Evolutionary conservation across 2,888 invertebrate species (phyloP).

Genomic region (Crocallis elinguaria): DNA sequence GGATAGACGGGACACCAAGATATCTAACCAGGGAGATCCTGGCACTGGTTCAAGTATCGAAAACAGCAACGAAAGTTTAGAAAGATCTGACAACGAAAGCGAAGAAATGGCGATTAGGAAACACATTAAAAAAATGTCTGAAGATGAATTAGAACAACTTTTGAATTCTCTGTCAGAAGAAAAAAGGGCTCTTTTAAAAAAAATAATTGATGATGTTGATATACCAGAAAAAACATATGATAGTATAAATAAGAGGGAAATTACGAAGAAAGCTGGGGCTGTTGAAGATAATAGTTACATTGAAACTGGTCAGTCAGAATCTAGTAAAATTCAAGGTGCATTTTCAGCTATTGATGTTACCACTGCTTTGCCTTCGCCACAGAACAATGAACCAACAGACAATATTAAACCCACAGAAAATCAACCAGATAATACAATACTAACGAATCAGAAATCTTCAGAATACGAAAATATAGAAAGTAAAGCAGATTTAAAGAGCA

Average conservation of each 20-base stretch:
- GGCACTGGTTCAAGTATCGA: slow-evolving; percentile 23
- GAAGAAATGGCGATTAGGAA: slow-evolving; percentile 71
- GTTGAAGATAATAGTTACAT: slow-evolving; percentile 66
- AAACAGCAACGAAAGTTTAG: slow-evolving; percentile 36
- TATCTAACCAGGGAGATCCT: slow-evolving; percentile 33
- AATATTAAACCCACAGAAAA: slow-evolving; percentile 49
- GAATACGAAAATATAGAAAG: slow-evolving; percentile 47
- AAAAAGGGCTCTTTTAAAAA: slow-evolving; percentile 68
- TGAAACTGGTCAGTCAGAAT: slow-evolving; percentile 64
- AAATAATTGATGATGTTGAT: slow-evolving; percentile 63
- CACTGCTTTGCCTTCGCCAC: slow-evolving; percentile 47
- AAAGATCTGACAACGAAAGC: slow-evolving; percentile 53
- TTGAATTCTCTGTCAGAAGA: slow-evolving; percentile 70
- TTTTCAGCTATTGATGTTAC: slow-evolving; percentile 49
- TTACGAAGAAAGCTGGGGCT: slow-evolving; percentile 74
- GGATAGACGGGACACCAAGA: slow-evolving; percentile 57
- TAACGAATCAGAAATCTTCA: slow-evolving; percentile 46
- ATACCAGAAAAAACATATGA: slow-evolving; percentile 38
- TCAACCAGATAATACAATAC: slow-evolving; percentile 47
- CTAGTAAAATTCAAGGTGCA: slow-evolving; percentile 61
- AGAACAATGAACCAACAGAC: slow-evolving; percentile 49
- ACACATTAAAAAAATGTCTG: slow-evolving; percentile 70
- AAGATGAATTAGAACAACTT: slow-evolving; percentile 68
- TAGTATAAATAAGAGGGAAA: slow-evolving; percentile 70
- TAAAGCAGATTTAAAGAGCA: slow-evolving; percentile 47